Evolutionary conservation across 2,797 vertebrate genomes (phyloP), one percentile per base, ranked within the genome.

Genomic region (Enteromius thamalakanensis): DNA sequence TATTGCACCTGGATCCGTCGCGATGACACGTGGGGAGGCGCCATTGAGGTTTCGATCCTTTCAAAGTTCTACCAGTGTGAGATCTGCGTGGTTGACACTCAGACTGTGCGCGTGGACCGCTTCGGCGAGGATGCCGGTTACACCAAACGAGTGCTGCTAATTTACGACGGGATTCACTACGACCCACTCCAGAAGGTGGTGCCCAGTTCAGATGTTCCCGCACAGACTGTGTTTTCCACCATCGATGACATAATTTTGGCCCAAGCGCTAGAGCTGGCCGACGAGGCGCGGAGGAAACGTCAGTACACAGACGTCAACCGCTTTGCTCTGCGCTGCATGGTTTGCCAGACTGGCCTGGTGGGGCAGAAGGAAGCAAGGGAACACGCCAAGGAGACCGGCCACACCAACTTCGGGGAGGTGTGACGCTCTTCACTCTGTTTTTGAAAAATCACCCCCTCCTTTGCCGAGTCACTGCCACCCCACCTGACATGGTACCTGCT

Each of bases 111-210:
- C n/a, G 96, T 99, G 69, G 98, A 99, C 89, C 95, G 98, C 14
- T 99, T 99, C 26, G 98, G 98, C 19, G 98, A 99, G 90, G 98
- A 99, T 9, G 96, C 96, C 0, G 97, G 97, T 21, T 99, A 99
- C 91, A 90, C 90, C 40, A 96, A 95, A 88, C 95, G 98, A 0
- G 98, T 99, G 83, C 92, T 99, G 85, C 94, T 99, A 0, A 98
- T 99, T 90, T 99, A 99, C 4, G 97, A 99, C 2, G 98, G 98
- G 4, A 98, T 99, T 89, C 98, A 99, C 87, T 99, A 99, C 1
- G 98, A 99, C 84, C 98, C 98, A 0, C 94, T 99, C 26, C 97
- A 99, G 87, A 96, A 93, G 34, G 94, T 90, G 82, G 86, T 93
- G 17, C 93, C 94, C 0, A 91, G 91, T 87, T 93, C 96, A 0